Evolutionary conservation across 2,113 vertebrate genomes (phyloP), one percentile per base, ranked within the genome.

Genomic region (Marcusenius ussheri): DNA sequence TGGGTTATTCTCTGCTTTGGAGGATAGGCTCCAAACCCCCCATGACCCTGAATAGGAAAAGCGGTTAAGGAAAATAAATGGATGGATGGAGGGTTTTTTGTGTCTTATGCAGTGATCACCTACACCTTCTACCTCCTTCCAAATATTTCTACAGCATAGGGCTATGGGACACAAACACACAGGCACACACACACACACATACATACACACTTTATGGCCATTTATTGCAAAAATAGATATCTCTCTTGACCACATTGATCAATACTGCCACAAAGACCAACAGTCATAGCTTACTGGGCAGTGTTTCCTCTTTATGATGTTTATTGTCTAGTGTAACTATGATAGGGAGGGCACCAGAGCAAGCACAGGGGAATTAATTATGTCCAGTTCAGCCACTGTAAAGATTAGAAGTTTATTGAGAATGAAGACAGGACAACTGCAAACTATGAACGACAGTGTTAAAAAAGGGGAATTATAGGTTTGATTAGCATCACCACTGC

Each of bases 391-490:
- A 46, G 87, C 21, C 39, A 11, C 39, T 88, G 49, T 42, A 47
- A 88, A 50, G 42, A 21, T 31, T 9, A 24, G 31, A 42, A 24
- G 74, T 83, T 83, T 83, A 83, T 83, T 51, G 31, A 56, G 77
- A 31, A 35, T 80, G 70, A 47, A 89, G 62, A 17, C 35, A 53
- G 49, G 47, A 21, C 15, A 51, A n/a, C 47, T n/a, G 27, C 74
- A 83, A 56, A 19, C 49, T 83, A 49, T 89, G 49, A 89, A 89
- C 74, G 88, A 89, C 88, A 13, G 27, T 49, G 9, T 10, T 56
- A 83, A 42, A 51, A 45, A 49, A 17, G 6, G 46, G 42, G 74
- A 53, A 83, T n/a, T 50, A 89, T 21, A 10, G 17, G 21, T 45
- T 24, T 39, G 70, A 24, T 89, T 24, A n/a, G 88, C 70, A 42